Conservation (phyloP, 2,888 invertebrate species). For the Lithophane ornitopus region DNA sequence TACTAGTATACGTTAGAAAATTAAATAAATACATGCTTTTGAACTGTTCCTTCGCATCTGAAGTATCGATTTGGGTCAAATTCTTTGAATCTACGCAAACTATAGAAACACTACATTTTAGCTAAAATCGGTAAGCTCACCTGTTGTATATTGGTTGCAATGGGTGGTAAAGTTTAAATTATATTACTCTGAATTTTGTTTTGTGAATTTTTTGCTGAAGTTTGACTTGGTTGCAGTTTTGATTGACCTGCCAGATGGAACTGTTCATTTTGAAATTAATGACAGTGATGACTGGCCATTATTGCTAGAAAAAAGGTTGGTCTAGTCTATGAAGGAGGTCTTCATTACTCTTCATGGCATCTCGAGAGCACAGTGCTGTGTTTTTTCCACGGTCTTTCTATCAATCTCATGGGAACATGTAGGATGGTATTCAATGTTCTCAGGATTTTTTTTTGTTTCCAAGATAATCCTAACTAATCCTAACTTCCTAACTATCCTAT, state of each 20-base stretch:
- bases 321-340: not conserved
- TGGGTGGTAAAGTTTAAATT: slow-evolving; percentile 49
- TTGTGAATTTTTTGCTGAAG: slow-evolving; percentile 48
- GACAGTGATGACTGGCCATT: slow-evolving; percentile 53
- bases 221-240: slow-evolving; percentile 68
- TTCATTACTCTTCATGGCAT: not conserved
- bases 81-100: slow-evolving; percentile 56
- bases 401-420: not conserved
- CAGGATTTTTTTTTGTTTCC: no score
- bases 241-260: slow-evolving; percentile 72
- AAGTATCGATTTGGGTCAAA: slow-evolving; percentile 72
- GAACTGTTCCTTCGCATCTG: slow-evolving; percentile 31
- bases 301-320: slow-evolving; percentile 1
- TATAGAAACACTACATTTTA: slow-evolving; percentile 34
- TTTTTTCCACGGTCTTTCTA: not conserved
- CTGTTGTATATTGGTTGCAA: slow-evolving; percentile 49
- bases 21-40: slow-evolving; percentile 4
- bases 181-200: slow-evolving; percentile 72
- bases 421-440: no score
- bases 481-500: no score
- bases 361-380: not conserved
- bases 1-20: not conserved
- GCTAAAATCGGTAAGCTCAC: slow-evolving; percentile 52
- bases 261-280: slow-evolving; percentile 64
- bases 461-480: no score